Conservation (phyloP, 2,888 invertebrate genomes). For the Drosophila falleni region DNA sequence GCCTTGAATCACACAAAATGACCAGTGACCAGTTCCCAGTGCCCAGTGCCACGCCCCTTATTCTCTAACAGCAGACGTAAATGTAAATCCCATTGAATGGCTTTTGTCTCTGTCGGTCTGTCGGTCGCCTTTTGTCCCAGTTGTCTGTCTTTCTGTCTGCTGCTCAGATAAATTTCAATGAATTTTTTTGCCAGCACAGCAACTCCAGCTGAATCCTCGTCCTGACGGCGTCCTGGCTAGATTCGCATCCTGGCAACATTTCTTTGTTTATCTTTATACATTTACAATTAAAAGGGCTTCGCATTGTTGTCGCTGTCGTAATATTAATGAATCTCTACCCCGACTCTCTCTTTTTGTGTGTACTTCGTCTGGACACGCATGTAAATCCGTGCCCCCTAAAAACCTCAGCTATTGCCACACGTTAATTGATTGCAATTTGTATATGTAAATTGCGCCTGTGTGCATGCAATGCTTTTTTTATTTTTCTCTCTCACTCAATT, state of each 20-base stretch:
- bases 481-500: slow-evolving; percentile 11
- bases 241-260: slow-evolving; percentile 55
- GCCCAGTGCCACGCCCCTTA: slow-evolving; percentile 7
- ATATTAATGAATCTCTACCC: slow-evolving; percentile 74
- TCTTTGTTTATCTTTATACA: slow-evolving; percentile 78
- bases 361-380: slow-evolving; percentile 10
- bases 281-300: slow-evolving; percentile 79
- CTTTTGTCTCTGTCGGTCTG: slow-evolving; percentile 48
- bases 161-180: slow-evolving; percentile 77
- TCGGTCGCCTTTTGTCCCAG: slow-evolving; percentile 38
- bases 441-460: slow-evolving; percentile 72
- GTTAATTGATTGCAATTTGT: slow-evolving; percentile 86
- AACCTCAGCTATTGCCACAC: slow-evolving; percentile 42
- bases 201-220: slow-evolving; percentile 19
- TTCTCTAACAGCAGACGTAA: slow-evolving; percentile 5
- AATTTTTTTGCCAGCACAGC: slow-evolving; percentile 63
- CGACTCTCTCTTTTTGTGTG: not conserved
- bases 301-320: slow-evolving; percentile 70
- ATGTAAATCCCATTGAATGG: slow-evolving; percentile 50
- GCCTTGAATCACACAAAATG: slow-evolving; percentile 74
- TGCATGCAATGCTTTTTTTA: slow-evolving; percentile 26
- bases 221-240: slow-evolving; percentile 9
- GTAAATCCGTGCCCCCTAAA: slow-evolving; percentile 5
- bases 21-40: slow-evolving; percentile 61
- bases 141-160: slow-evolving; percentile 6